Conservation (phyloP, 2,888 invertebrate species). For the Acleris sparsana region DNA sequence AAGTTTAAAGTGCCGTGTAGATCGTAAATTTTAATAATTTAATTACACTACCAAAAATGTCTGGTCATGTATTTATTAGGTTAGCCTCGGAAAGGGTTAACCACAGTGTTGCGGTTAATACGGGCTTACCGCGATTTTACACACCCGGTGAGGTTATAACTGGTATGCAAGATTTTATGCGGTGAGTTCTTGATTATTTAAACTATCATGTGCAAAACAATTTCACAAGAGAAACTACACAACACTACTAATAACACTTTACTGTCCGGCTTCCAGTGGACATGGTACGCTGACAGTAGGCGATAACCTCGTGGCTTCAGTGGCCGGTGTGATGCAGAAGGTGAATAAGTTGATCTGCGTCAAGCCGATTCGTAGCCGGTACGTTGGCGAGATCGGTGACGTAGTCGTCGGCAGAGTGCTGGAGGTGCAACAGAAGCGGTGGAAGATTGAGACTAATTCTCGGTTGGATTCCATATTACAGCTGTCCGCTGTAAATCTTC, state of each 20-base stretch:
- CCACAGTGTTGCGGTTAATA: slow-evolving; percentile 79
- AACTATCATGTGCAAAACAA: too few species aligned
- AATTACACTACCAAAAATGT: neutral
- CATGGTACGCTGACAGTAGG: slow-evolving; percentile 97
- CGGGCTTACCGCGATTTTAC: slow-evolving; percentile 86
- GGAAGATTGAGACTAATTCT: slow-evolving; percentile 98
- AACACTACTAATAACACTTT: neutral
- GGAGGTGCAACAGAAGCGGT: slow-evolving; percentile 96
- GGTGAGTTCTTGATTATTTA: slow-evolving; percentile 76
- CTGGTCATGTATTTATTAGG: slow-evolving; percentile 73
- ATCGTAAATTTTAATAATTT: neutral
- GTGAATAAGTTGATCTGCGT: slow-evolving; percentile 98
- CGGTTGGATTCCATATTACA: slow-evolving; percentile 93
- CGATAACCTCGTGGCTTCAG: slow-evolving; percentile 93
- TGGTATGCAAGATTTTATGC: slow-evolving; percentile 91
- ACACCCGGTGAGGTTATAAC: slow-evolving; percentile 96
- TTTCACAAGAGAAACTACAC: too few species aligned
- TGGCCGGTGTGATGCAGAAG: slow-evolving; percentile 96
- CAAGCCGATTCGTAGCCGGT: slow-evolving; percentile 94
- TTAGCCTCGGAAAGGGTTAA: slow-evolving; percentile 87
- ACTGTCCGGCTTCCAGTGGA: slow-evolving; percentile 85
- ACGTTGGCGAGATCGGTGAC: slow-evolving; percentile 97
- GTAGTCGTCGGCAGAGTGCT: slow-evolving; percentile 97
- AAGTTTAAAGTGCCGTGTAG: neutral
- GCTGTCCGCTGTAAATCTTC: slow-evolving; percentile 96